Evolutionary conservation across 2,113 vertebrate species (phyloP), one percentile per base, ranked within the genome.

Genomic region (Protobothrops mucrosquamatus): DNA sequence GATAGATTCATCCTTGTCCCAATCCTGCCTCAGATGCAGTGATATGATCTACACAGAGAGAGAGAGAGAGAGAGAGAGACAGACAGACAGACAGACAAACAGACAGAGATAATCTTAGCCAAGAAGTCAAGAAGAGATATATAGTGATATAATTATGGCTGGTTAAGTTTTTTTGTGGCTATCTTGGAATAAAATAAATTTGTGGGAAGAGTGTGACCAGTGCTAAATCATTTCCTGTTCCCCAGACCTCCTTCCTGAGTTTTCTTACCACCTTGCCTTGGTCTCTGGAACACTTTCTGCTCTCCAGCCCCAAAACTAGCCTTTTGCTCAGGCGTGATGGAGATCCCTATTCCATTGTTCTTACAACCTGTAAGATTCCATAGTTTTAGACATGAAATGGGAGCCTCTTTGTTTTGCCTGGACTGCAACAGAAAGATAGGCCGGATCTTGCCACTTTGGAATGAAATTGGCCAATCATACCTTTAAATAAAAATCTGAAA

Each of bases 71-170:
- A 9, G 10, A 51, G 6, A 2, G 9, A 14, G 6, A 20, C 2
- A 20, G 5, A 4, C 4, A 56, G 1, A 4, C 20, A 1, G 9
- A 57, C 2, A 10, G 5, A 5, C 10, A 57, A 0, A 11, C 26
- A 29, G 10, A 12, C 6, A n/a, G 14, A 11, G 5, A 59, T 0
- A 9, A 6, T 24, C 54, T 59, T 59, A 43, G 55, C 24, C 55
- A 43, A 23, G 34, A 89, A 56, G 23, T 39, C 12, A 43, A n/a
- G 6, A 23, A 89, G 4, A 3, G 11, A 10, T 8, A 81, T 39
- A 81, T 39, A 81, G 18, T 20, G 34, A 81, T 81, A 18, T 39
- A 81, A 22, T 81, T 81, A 22, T 39, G n/a, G 39, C 15, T 6
- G 64, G n/a, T 74, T 34, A 74, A 74, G n/a, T 1, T 39, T 74